Evolutionary conservation across 2,888 invertebrate genomes (phyloP).

Genomic region (Lucinisca nassula): DNA sequence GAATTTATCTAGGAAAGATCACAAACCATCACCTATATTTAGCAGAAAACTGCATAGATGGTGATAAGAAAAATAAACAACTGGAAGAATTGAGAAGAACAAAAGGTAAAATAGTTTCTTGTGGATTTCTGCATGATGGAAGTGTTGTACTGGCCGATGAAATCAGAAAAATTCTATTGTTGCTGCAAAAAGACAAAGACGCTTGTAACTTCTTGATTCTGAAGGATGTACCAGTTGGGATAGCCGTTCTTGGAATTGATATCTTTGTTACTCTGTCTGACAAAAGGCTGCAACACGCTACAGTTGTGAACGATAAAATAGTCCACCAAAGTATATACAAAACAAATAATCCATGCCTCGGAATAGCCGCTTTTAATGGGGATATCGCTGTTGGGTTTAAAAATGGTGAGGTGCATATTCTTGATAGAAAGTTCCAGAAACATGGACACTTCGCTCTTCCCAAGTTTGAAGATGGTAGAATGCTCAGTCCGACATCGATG

Average conservation of each 20-base stretch:
- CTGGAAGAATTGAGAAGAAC: neutral
- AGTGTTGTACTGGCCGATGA: neutral
- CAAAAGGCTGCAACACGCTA: neutral
- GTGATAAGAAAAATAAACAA: constrained; percentile 6
- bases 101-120: neutral
- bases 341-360: neutral
- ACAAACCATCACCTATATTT: neutral
- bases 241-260: constrained; percentile 2
- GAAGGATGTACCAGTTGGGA: neutral
- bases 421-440: neutral
- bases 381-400: neutral
- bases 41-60: constrained; percentile 1
- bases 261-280: neutral
- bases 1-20: neutral
- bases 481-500: neutral
- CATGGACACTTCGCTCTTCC: neutral
- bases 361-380: neutral
- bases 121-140: neutral
- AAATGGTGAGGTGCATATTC: neutral
- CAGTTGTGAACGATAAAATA: neutral
- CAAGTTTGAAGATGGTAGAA: neutral
- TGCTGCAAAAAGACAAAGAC: neutral
- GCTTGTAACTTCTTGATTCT: neutral
- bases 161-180: neutral
- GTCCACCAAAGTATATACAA: neutral